phyloP scores from a whole-genome alignment of 1,140 invertebrate genomes.

The Drosophila littoralis region DNA sequence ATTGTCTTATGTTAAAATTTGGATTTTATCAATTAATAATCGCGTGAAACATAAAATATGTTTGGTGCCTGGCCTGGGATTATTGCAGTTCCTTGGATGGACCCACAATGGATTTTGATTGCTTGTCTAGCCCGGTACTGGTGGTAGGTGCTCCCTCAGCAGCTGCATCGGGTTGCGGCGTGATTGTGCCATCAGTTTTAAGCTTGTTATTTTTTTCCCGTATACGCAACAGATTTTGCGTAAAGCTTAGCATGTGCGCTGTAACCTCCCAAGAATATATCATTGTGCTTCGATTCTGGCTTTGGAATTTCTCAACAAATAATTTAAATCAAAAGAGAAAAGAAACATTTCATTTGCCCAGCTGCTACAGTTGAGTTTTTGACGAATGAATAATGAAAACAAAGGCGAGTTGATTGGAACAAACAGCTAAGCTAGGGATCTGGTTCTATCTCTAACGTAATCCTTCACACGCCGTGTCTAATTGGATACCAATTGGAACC shows the following conservation, averaged over 20 bases:
- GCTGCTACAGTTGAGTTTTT: neutral
- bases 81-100: neutral
- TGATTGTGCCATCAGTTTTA: neutral
- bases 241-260: neutral
- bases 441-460: too few relatives aligned
- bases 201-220: neutral
- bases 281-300: neutral
- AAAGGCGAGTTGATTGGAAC: neutral
- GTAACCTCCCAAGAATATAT: neutral
- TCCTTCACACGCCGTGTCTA: too few relatives aligned
- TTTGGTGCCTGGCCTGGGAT: neutral
- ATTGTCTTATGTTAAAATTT: too few relatives aligned
- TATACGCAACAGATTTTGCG: neutral
- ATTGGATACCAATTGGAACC: neutral
- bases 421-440: too few relatives aligned
- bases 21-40: too few relatives aligned
- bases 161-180: neutral
- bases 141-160: neutral
- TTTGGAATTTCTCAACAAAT: neutral
- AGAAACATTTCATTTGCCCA: conserved; percentile 22
- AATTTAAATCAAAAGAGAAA: conserved; percentile 11
- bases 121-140: neutral
- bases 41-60: neutral
- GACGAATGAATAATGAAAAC: neutral
- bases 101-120: neutral